phyloP scores from a whole-genome alignment of 1,140 invertebrate species.

The Drosophila aff. region DNA sequence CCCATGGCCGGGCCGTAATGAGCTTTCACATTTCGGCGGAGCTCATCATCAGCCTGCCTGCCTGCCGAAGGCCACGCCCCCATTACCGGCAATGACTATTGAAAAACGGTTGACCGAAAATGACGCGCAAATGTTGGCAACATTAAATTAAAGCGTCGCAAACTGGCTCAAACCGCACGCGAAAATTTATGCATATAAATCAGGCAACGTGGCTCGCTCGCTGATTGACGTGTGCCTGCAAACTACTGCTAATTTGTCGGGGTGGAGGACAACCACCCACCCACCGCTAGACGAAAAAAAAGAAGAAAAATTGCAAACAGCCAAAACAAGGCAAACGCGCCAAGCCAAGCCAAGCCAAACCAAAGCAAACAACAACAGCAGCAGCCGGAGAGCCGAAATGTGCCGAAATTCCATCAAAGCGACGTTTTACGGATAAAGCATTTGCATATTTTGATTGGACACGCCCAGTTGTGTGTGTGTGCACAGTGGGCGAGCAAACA shows the following conservation, averaged over 20 bases:
- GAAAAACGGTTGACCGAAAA: slow-evolving; percentile 74
- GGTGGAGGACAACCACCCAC: slow-evolving; percentile 1
- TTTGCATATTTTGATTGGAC: slow-evolving; percentile 82
- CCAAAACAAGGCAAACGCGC: slow-evolving; percentile 67
- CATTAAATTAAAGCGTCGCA: slow-evolving; percentile 78
- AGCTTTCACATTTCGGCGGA: slow-evolving; percentile 47
- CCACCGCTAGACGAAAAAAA: slow-evolving; percentile 19
- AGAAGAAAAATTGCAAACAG: slow-evolving; percentile 22
- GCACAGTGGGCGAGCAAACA: slow-evolving; percentile 74
- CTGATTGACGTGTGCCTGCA: slow-evolving; percentile 71
- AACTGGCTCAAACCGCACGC: slow-evolving; percentile 69
- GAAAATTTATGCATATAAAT: slow-evolving; percentile 80
- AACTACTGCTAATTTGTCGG: slow-evolving; percentile 76
- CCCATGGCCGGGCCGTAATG: slow-evolving; percentile 34
- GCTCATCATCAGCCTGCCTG: slow-evolving; percentile 24
- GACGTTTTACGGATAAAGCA: slow-evolving; percentile 81
- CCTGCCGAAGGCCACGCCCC: slow-evolving; percentile 39
- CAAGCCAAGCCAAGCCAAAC: slow-evolving; percentile 65
- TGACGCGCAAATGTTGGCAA: slow-evolving; percentile 79
- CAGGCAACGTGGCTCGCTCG: slow-evolving; percentile 49
- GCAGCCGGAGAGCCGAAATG: slow-evolving; percentile 61
- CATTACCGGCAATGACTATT: slow-evolving; percentile 69
- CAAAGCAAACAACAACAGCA: slow-evolving; percentile 65
- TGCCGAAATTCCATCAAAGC: slow-evolving; percentile 81
- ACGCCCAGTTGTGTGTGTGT: slow-evolving; percentile 65